Base-by-base conservation (phyloP, 1,140 invertebrate species). In the Heliconius nattereri region DNA sequence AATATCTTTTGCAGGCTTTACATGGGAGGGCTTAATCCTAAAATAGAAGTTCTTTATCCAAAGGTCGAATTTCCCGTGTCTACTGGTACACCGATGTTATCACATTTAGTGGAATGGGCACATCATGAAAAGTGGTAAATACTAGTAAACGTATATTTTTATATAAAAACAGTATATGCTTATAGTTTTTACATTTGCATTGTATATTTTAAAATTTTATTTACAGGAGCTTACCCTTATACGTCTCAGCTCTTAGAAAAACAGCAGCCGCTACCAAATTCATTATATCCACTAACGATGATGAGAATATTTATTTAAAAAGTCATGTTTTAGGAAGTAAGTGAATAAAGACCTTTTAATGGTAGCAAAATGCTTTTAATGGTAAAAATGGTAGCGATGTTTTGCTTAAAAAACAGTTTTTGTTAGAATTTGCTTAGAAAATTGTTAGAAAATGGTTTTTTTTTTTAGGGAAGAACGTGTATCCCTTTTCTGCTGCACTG, bases 21-120 rank as follows among this genome's bases (percentile, higher is more conserved):
- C 84, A 95, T 95, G 75, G 87, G 91, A 84, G 97, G 97, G 49
- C 84, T 96, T 1, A 95, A 96, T 73, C 94, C 97, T 2, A 94
- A 96, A 82, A 87, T 96, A 85, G 83, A 92, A 29, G 96, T 95
- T 19, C 86, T 97, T 0, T 97, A 97, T 89, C 95, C 96, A 0
- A 85, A 89, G 32, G 93, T 97, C 0, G 84, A 95, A 26, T 97
- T 95, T 82, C 97, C 97, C 8, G 97, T 98, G 2, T 95, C 97
- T 13, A 92, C 95, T 52, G 96, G 96, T 16, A 98, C 97, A 0
- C 96, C 97, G 2, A 96, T 97, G 95, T 94, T 98, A 45, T 95
- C 96, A 2, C 95, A 96, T 19, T 87, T 96, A 1, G 94, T 98
- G n/a, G 92, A 94, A 80, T 98, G 97, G 97, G 96, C 97, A 83